Base-by-base conservation (phyloP, 1,140 invertebrate genomes). In the Drosophila melanica region DNA sequence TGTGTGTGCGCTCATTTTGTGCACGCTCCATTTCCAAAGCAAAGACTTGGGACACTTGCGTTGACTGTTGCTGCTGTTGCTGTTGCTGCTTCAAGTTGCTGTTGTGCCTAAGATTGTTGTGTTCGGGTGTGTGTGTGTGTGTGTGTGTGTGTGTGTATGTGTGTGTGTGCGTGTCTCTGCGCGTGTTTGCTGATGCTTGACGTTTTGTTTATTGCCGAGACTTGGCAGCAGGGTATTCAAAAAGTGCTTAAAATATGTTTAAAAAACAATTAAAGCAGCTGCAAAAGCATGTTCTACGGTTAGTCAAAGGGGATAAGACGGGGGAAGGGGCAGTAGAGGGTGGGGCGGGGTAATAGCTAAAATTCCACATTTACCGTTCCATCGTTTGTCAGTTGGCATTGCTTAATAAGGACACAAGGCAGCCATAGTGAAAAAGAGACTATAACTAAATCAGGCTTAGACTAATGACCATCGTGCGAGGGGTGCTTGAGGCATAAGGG, bases 211-310 rank as follows among this genome's bases (percentile, higher is more conserved):
- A 84, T 77, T 66, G 74, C 66, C 69, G 69, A 63, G 69, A 63
- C 35, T 62, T 44, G 35, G 39, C 70, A 59, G 37, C 62, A 27
- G 44, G 51, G 66, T 62, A 44, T 47, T 62, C 58, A 63, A 66
- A 75, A 69, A 64, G 60, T 57, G 59, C 75, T 81, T 77, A 69
- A 85, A 79, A 86, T 80, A 77, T 77, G 74, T 86, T 86, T 85
- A 85, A 85, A 85, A 85, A 86, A 86, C 81, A 85, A 85, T 86
- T 85, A 85, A 80, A 77, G 73, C 79, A 27, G 54, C 42, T 63
- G 67, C 35, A 51, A 59, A 59, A 55, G 54, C 65, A 51, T 59
- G 54, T 33, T 54, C 30, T 12, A 39, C 12, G 35, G 50, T 14
- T 41, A 14, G 58, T 33, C n/a, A 10, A 30, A 50, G 9, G 27